Evolutionary conservation across 1,140 invertebrate species (phyloP).

Genomic region (Bicyclus anynana): DNA sequence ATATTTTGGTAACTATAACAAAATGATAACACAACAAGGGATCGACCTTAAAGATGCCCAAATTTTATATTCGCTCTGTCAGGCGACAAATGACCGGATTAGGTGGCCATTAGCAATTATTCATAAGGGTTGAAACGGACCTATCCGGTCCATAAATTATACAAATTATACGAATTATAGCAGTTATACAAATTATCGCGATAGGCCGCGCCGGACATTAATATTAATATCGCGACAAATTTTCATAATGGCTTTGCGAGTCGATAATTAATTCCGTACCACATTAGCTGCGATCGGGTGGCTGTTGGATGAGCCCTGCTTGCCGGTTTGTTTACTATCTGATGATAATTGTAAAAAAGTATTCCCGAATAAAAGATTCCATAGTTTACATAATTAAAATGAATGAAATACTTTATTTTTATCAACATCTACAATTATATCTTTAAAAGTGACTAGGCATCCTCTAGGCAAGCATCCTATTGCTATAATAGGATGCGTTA

Average conservation of each 20-base stretch:
- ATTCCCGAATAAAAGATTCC: too few species aligned
- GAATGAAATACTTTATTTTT: too few species aligned
- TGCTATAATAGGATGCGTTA: too few species aligned
- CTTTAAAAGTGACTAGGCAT: too few species aligned
- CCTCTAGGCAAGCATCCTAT: too few species aligned
- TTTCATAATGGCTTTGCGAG: conserved; percentile 10
- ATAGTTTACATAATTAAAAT: too few species aligned
- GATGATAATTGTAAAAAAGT: too few species aligned
- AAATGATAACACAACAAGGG: not conserved
- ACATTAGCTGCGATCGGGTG: conserved; percentile 15
- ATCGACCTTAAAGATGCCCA: not conserved
- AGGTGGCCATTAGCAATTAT: conserved; percentile 16
- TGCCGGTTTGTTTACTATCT: not conserved
- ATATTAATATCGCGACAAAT: conserved; percentile 20
- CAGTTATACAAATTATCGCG: conserved; percentile 18
- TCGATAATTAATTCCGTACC: conserved; percentile 14
- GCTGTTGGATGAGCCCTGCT: not conserved
- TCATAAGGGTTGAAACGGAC: conserved; percentile 19
- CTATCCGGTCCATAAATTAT: conserved; percentile 19
- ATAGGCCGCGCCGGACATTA: conserved; percentile 13
- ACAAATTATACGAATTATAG: conserved; percentile 19
- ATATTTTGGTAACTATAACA: too few species aligned
- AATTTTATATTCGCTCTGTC: conserved; percentile 11
- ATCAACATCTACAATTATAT: too few species aligned
- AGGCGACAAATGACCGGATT: conserved; percentile 11